Evolutionary conservation across 37 sponge, comb jelly and placozoan species (phyloP).

Genomic region (Cliona cf. orientalis): DNA sequence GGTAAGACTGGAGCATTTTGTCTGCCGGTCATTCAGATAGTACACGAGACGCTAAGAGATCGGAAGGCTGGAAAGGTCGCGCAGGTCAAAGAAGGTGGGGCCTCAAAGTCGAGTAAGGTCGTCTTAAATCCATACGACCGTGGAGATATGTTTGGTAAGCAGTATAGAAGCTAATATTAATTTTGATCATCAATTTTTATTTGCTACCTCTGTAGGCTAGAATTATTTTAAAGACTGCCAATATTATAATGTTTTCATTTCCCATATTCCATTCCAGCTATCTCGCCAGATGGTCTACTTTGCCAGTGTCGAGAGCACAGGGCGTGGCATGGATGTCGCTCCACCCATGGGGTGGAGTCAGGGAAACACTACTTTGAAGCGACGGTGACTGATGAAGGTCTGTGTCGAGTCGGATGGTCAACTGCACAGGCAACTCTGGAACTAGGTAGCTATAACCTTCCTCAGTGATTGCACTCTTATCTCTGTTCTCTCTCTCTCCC

Average conservation of each 20-base stretch:
- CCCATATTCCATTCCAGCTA: conserved; percentile 73
- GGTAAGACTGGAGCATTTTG: conserved; percentile 97
- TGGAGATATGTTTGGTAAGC: conserved; percentile 76
- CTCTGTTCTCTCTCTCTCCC: conserved; percentile 17
- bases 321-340: conserved; percentile 84
- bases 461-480: no score
- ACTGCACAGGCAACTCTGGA: conserved; percentile 75
- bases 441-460: conserved; percentile 65
- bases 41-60: conserved; percentile 81
- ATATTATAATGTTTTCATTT: conserved; percentile 9
- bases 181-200: no score
- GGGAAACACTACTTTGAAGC: conserved; percentile 92
- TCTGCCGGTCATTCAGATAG: conserved; percentile 93
- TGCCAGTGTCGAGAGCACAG: conserved; percentile 89
- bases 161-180: not conserved
- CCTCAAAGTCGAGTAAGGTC: conserved; percentile 18
- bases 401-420: conserved; percentile 95
- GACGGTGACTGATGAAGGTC: conserved; percentile 94
- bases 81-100: conserved; percentile 10
- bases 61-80: conserved; percentile 37
- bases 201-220: no score
- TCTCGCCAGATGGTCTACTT: conserved; percentile 86
- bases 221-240: not conserved
- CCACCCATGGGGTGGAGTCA: conserved; percentile 61
- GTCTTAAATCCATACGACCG: conserved; percentile 71